Conservation (phyloP, 2,113 vertebrate species). For the Archilochus colubris region DNA sequence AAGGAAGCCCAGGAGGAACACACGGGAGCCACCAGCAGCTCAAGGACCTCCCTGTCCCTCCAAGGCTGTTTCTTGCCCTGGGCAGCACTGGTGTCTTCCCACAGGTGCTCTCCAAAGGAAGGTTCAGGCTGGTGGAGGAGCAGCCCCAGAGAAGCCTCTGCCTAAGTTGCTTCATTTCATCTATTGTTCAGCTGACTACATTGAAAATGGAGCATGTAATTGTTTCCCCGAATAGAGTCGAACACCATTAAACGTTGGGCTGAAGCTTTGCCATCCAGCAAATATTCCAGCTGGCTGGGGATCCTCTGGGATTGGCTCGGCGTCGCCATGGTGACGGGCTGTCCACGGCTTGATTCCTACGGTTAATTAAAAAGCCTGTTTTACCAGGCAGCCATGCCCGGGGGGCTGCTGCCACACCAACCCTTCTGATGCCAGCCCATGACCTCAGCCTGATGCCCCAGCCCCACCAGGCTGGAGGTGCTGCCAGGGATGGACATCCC, state of each 20-base stretch:
- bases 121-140: not conserved
- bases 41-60: accelerated
- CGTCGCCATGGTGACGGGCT: conserved; percentile 57
- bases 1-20: not conserved
- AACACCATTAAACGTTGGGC: conserved; percentile 57
- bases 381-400: not conserved
- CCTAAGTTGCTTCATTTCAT: conserved; percentile 56
- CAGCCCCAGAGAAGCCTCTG: not conserved
- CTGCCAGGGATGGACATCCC: accelerated
- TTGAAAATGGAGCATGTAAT: conserved; percentile 72
- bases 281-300: conserved; percentile 68
- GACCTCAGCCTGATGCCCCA: accelerated
- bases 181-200: conserved; percentile 60
- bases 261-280: conserved; percentile 69
- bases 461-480: accelerated
- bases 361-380: conserved; percentile 60
- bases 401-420: accelerated
- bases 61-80: accelerated
- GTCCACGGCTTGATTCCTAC: conserved; percentile 48
- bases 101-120: not conserved
- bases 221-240: conserved; percentile 60
- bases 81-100: not conserved
- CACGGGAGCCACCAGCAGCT: accelerated
- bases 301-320: conserved; percentile 64
- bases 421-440: not conserved